Base-by-base conservation (phyloP, 2,113 vertebrate genomes). In the Ciconia stormi region DNA sequence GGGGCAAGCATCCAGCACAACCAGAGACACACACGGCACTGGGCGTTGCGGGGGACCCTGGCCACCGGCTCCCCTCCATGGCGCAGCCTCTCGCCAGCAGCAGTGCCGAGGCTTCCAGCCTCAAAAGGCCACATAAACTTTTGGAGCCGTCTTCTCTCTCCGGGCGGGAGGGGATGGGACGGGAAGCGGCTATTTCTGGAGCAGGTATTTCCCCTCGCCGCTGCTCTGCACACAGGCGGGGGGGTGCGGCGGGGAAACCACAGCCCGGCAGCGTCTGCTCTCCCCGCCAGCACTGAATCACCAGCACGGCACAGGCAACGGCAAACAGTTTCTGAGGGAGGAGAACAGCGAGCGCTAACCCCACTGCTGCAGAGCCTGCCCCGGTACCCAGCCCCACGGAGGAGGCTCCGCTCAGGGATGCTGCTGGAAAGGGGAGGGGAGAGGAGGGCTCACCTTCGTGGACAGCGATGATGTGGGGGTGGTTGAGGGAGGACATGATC, bases 401-500 rank as follows among this genome's bases (percentile, higher is more conserved):
- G 23, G 18, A 17, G 8, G 34, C 29, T 67, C 16, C 0, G 5
- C 6, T 12, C 5, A 0, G 1, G 71, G 42, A 18, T 15, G 20
- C 30, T 10, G 62, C 71, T 29, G 36, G 82, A 2, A 12, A 12
- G 38, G 21, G n/a, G 40, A 47, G 7, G 19, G 62, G n/a, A 47
- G 7, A 16, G 62, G n/a, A 56, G 14, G 62, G 34, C 80, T 86
- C 97, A 99, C 99, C 99, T 99, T 99, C 99, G 3, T 99, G 99
- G 92, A 99, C 99, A 67, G 98, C 98, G 55, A 99, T 99, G 98
- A 99, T 99, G 97, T 99, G 99, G 3, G 99, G 99, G 91, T 99
- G 99, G 93, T 98, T 99, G 87, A 99, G 99, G 1, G 99, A 99
- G 1, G 99, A 99, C 99, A 99, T 99, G 98, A 99, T 99, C 98